phyloP scores from a whole-genome alignment of 1,140 invertebrate genomes.

The Dendroctonus valens region DNA sequence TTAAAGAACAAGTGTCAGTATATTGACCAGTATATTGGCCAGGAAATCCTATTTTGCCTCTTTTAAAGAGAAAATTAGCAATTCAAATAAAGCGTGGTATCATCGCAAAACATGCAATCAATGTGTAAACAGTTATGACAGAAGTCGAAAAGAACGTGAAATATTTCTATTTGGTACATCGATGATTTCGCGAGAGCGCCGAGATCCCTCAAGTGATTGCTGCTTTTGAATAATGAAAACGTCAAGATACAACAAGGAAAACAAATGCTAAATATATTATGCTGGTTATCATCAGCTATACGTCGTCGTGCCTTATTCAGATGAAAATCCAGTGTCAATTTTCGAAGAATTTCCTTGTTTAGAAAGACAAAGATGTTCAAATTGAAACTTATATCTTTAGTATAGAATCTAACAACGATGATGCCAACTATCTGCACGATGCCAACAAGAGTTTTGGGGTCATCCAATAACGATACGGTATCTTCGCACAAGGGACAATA shows the following conservation, averaged over 20 bases:
- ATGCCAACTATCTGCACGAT: too few relatives aligned
- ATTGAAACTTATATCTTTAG: too few relatives aligned
- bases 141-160: slow-evolving; percentile 24
- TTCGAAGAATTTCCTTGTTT: slow-evolving; percentile 2
- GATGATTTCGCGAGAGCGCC: slow-evolving; percentile 39
- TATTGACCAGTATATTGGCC: too few relatives aligned
- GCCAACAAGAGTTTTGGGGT: too few relatives aligned
- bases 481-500: too few relatives aligned
- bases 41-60: slow-evolving; percentile 28
- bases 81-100: slow-evolving; percentile 37
- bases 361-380: slow-evolving; percentile 3
- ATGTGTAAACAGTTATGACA: slow-evolving; percentile 23
- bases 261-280: not conserved
- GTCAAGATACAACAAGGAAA: slow-evolving; percentile 17
- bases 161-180: slow-evolving; percentile 38
- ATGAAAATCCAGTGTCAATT: slow-evolving; percentile 7
- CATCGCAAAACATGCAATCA: slow-evolving; percentile 25
- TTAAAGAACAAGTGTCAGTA: slow-evolving; percentile 12
- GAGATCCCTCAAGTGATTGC: slow-evolving; percentile 38
- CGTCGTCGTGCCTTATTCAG: slow-evolving; percentile 15
- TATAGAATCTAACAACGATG: too few relatives aligned
- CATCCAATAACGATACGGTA: too few relatives aligned
- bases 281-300: slow-evolving; percentile 9
- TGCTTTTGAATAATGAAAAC: slow-evolving; percentile 38
- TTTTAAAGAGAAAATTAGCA: slow-evolving; percentile 31